Base-by-base conservation (phyloP, 2,113 vertebrate species). In the Scatophagus argus region DNA sequence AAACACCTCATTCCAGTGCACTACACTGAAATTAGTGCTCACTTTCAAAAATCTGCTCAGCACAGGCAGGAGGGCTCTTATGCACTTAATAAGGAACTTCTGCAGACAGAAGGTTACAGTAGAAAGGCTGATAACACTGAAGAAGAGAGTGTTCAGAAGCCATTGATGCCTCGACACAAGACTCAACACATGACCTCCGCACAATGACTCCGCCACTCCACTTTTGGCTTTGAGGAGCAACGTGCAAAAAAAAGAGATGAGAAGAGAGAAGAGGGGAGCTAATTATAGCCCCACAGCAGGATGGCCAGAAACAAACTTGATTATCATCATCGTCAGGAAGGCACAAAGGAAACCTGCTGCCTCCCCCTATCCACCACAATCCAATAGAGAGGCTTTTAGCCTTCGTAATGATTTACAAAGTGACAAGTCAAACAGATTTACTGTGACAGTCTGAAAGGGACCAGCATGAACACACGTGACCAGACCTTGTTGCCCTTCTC, bases 321-420 rank as follows among this genome's bases (percentile, higher is more conserved):
- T 92, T 90, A 94, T 90, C 87, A 89, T 90, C 89, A 86, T 89
- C 83, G 77, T 91, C 85, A 89, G 86, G 87, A 88, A 84, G 81
- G 88, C 91, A 92, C 89, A 93, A 92, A 91, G 85, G 84, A 92
- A 89, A 93, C 89, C 92, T 88, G 83, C 90, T 75, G 89, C 88
- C 89, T 81, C 83, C 82, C 82, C 78, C 71, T 58, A 87, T 88
- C 86, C 86, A 86, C 85, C 81, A 74, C 90, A 96, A 94, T 95
- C 95, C 94, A 93, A 95, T 96, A 96, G 96, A 94, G 96, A 96
- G 92, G 95, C 93, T 96, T 95, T 97, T 96, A 97, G 96, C 94
- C 94, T 93, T 92, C 92, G 87, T 97, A 96, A 97, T 96, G 95
- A 97, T 96, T 98, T 97, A 96, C 95, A 94, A 96, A 97, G 95